These are phyloP conservation scores for Gymnocheta viridis DNA, from an alignment of 2,888 invertebrate genomes.

Conservation along the genomic window DNA sequence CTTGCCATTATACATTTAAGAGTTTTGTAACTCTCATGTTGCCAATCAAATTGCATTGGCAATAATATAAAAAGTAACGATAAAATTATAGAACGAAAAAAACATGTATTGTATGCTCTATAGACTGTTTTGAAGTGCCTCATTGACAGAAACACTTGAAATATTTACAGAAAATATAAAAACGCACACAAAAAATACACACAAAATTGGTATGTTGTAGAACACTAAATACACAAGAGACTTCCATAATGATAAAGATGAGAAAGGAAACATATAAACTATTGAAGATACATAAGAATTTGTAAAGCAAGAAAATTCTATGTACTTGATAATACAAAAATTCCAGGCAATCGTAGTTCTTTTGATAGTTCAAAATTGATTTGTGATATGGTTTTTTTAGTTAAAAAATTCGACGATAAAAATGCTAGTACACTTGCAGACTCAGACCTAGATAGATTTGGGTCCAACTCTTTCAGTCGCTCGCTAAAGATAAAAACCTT, in stretches of 20 bases:
- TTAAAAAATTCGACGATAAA: too few relatives aligned
- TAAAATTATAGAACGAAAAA: slow-evolving; percentile 1
- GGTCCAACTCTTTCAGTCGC: too few relatives aligned
- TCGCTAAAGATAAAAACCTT: too few relatives aligned
- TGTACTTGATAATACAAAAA: too few relatives aligned
- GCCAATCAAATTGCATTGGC: slow-evolving; percentile 65
- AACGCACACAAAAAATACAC: slow-evolving; percentile 40
- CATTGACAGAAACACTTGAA: slow-evolving; percentile 70
- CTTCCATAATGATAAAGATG: slow-evolving; percentile 38
- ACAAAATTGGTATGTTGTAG: slow-evolving; percentile 45
- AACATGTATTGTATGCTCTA: slow-evolving; percentile 6
- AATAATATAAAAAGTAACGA: slow-evolving; percentile 38
- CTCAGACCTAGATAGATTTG: too few relatives aligned
- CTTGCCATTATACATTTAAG: slow-evolving; percentile 60
- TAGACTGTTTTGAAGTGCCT: slow-evolving; percentile 60
- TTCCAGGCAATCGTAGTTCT: neutral
- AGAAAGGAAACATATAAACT: neutral
- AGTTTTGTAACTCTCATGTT: slow-evolving; percentile 67
- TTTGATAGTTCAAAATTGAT: neutral
- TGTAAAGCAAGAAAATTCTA: neutral
- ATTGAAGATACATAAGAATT: neutral
- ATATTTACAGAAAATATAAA: slow-evolving; percentile 38
- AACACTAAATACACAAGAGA: slow-evolving; percentile 62
- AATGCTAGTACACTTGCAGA: too few relatives aligned
- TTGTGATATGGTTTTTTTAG: neutral